Conservation (phyloP, 2,888 invertebrate species). For the Euclidia mi region DNA sequence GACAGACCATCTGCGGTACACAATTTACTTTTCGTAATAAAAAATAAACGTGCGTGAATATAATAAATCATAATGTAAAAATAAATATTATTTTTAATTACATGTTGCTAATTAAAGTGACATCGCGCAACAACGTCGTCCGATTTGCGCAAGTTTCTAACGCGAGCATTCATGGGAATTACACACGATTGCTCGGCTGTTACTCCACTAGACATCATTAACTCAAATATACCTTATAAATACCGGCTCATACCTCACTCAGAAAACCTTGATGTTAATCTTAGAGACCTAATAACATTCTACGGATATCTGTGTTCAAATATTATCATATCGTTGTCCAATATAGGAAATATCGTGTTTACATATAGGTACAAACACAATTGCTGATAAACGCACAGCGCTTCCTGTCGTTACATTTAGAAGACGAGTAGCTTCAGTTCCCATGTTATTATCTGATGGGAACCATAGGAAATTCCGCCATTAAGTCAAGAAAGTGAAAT, state of each 20-base stretch:
- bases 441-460: conserved; percentile 62
- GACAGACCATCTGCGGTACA: conserved; percentile 33
- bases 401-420: conserved; percentile 53
- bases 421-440: conserved; percentile 37
- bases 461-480: conserved; percentile 63
- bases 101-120: conserved; percentile 30
- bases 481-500: conserved; percentile 70
- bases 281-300: not conserved
- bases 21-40: conserved; percentile 21
- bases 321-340: not conserved
- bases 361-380: conserved; percentile 46
- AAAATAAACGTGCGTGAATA: conserved; percentile 21
- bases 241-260: not conserved
- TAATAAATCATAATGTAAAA: conserved; percentile 26
- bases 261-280: conserved; percentile 10
- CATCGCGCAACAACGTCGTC: conserved; percentile 39
- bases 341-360: conserved; percentile 22
- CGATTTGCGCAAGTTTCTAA: conserved; percentile 35
- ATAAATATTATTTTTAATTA: conserved; percentile 22
- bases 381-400: conserved; percentile 47
- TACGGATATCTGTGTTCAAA: no score
- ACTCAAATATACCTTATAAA: conserved; percentile 5
- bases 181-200: conserved; percentile 14
- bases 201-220: conserved; percentile 23
- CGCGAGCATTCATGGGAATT: conserved; percentile 24